Evolutionary conservation across 2,888 invertebrate species (phyloP).

Genomic region (Colostygia pectinataria): DNA sequence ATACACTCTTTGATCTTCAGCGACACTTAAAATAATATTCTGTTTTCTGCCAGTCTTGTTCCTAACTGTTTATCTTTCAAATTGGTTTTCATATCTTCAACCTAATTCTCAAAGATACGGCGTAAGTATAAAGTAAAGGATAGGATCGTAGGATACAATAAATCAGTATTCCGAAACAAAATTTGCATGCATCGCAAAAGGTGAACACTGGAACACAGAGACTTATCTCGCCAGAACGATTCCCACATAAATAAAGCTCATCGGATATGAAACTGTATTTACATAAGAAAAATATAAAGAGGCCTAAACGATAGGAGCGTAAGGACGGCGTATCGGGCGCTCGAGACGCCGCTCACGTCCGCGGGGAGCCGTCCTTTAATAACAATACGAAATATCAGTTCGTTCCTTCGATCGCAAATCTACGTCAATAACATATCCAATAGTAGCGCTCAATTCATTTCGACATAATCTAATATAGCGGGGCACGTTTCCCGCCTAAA

Average conservation of each 20-base stretch:
- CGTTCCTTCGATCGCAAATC: slow-evolving; percentile 83
- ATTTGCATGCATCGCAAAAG: slow-evolving; percentile 72
- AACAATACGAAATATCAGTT: slow-evolving; percentile 84
- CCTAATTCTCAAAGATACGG: slow-evolving; percentile 29
- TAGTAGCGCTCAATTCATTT: slow-evolving; percentile 82
- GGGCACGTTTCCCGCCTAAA: slow-evolving; percentile 82
- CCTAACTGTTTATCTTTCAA: slow-evolving; percentile 45
- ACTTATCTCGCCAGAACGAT: slow-evolving; percentile 82
- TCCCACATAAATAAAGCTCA: slow-evolving; percentile 84
- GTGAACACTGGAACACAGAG: slow-evolving; percentile 71
- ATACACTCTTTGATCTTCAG: slow-evolving; percentile 68
- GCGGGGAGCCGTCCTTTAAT: slow-evolving; percentile 72
- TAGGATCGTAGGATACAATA: slow-evolving; percentile 49
- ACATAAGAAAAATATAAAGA: slow-evolving; percentile 83
- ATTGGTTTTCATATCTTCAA: slow-evolving; percentile 26
- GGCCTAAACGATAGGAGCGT: slow-evolving; percentile 80
- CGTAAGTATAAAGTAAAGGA: slow-evolving; percentile 26
- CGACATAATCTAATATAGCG: slow-evolving; percentile 82
- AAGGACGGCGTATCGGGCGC: slow-evolving; percentile 71
- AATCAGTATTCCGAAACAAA: slow-evolving; percentile 67
- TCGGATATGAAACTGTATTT: slow-evolving; percentile 82
- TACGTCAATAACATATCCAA: slow-evolving; percentile 83
- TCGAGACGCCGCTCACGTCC: slow-evolving; percentile 72
- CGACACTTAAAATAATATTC: slow-evolving; percentile 61
- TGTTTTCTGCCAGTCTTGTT: slow-evolving; percentile 37